phyloP scores from a whole-genome alignment of 2,888 invertebrate species.

The Polyploca ridens region DNA sequence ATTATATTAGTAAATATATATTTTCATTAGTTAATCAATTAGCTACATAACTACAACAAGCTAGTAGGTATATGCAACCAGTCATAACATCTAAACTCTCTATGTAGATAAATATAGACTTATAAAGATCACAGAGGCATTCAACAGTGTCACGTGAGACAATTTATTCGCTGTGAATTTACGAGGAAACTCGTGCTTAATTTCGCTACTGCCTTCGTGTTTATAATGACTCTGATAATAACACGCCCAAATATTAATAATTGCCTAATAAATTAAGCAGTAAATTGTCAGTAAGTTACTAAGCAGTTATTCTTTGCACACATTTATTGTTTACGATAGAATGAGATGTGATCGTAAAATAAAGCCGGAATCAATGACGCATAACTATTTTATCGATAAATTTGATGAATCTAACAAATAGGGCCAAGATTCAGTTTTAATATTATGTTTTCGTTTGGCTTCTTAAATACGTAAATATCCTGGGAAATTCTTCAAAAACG shows the following conservation, averaged over 20 bases:
- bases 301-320: background rate
- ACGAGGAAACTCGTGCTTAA: conserved; percentile 44
- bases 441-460: no score
- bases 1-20: no score
- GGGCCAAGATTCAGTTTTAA: background rate
- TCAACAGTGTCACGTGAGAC: conserved; percentile 42
- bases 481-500: no score
- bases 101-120: conserved; percentile 36
- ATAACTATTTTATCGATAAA: no score
- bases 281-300: background rate
- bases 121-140: conserved; percentile 41
- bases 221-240: conserved; percentile 49
- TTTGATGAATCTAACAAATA: no score
- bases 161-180: conserved; percentile 53
- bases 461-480: no score
- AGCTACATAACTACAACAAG: background rate
- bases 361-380: background rate
- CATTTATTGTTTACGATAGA: background rate
- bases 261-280: conserved; percentile 31
- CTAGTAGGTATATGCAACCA: background rate
- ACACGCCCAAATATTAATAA: conserved; percentile 42
- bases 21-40: no score
- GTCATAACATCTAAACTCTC: conserved; percentile 20
- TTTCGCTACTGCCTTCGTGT: conserved; percentile 42
- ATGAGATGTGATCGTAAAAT: background rate